A percentile compares a stretch with the other conserved stretches of the same genome.
These are phyloP conservation scores for Oophaga sylvatica DNA, from an alignment of 2,797 vertebrate genomes.

Conservation along the genomic window DNA sequence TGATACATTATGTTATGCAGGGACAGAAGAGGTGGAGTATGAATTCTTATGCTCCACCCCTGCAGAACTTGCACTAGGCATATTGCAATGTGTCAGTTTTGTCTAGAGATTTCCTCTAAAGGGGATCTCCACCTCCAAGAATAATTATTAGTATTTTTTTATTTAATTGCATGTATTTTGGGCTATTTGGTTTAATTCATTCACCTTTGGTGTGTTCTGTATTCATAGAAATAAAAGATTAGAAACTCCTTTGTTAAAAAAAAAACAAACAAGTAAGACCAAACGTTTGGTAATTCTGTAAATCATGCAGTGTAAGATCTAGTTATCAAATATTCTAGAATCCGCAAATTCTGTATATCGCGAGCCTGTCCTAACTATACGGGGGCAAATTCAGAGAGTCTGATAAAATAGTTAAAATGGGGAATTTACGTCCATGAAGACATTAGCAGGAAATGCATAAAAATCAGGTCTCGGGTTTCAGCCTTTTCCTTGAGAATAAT, in stretches of 20 bases:
- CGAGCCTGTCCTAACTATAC: not conserved
- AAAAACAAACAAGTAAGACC: too few species aligned
- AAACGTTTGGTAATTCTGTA: not conserved
- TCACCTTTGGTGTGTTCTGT: too few species aligned
- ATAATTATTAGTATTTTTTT: too few species aligned
- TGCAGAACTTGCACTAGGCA: too few species aligned
- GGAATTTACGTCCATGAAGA: conserved; percentile 36
- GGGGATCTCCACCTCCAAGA: too few species aligned
- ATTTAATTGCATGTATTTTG: too few species aligned
- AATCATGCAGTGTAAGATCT: not conserved
- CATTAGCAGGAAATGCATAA: conserved; percentile 55
- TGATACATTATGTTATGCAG: too few species aligned
- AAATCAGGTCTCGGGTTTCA: conserved; percentile 47
- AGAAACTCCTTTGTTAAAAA: too few species aligned
- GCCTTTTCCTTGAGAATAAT: conserved; percentile 49
- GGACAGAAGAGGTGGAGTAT: too few species aligned
- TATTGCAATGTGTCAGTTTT: not conserved
- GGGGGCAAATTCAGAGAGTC: not conserved
- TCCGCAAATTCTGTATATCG: not conserved
- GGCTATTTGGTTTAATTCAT: too few species aligned
- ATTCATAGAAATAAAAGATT: too few species aligned
- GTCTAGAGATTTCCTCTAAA: not conserved
- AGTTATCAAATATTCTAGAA: not conserved
- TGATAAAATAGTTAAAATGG: conserved; percentile 56
- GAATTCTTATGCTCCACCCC: too few species aligned